A percentile compares a stretch with the other conserved stretches of the same genome.
Conservation (phyloP, 2,888 invertebrate species). For the Malthinus flaveolus region DNA sequence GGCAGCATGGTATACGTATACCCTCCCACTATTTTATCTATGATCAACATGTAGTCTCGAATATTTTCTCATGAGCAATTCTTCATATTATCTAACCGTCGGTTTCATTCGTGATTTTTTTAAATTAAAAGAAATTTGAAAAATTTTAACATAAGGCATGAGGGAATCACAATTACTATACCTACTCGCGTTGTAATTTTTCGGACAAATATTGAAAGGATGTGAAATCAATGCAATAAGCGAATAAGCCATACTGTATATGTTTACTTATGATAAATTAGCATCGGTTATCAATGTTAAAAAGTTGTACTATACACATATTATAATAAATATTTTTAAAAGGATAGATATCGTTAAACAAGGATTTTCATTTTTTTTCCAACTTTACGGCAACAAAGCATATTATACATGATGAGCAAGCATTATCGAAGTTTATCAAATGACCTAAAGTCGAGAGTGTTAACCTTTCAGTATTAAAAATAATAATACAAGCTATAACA, state of each 20-base stretch:
- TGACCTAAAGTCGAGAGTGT: constrained; percentile 4
- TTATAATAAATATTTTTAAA: constrained; percentile 4
- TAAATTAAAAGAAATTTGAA: too few relatives aligned
- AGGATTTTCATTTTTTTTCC: background rate
- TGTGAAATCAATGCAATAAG: constrained; percentile 1
- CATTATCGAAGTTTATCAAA: constrained; percentile 1
- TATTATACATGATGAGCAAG: background rate
- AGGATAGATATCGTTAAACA: background rate
- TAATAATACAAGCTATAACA: background rate
- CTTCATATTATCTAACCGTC: too few relatives aligned
- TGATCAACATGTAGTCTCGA: too few relatives aligned
- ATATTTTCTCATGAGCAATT: too few relatives aligned
- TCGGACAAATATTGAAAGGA: too few relatives aligned
- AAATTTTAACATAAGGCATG: too few relatives aligned
- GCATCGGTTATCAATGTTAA: background rate
- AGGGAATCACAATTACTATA: too few relatives aligned
- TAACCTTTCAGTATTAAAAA: constrained; percentile 4
- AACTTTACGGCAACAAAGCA: constrained; percentile 1
- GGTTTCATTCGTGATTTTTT: too few relatives aligned
- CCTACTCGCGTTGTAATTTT: too few relatives aligned
- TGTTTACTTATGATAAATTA: constrained; percentile 5
- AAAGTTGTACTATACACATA: background rate
- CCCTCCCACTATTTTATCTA: too few relatives aligned
- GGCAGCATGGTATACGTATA: too few relatives aligned
- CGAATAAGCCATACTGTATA: constrained; percentile 4